Evolutionary conservation across 2,888 invertebrate genomes (phyloP).

Genomic region (Poecilus cupreus): DNA sequence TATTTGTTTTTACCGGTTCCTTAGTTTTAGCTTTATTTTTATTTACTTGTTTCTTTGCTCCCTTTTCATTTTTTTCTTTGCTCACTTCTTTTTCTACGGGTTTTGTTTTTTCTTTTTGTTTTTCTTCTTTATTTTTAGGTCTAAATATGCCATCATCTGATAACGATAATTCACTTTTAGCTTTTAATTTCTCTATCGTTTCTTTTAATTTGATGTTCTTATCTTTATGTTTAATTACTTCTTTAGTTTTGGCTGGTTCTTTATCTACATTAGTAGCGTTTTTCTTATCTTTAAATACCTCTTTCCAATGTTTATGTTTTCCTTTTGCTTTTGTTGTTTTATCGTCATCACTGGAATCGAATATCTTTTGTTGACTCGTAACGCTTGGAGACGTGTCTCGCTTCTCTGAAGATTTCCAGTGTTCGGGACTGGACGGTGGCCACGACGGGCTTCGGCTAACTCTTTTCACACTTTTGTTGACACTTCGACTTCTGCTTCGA

Average conservation of each 20-base stretch:
- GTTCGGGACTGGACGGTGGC: slow-evolving; percentile 69
- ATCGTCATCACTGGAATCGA: slow-evolving; percentile 64
- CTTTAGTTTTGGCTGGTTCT: slow-evolving; percentile 61
- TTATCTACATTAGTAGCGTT: slow-evolving; percentile 64
- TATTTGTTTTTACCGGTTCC: slow-evolving; percentile 62
- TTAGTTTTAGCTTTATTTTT: slow-evolving; percentile 65
- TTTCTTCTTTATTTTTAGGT: slow-evolving; percentile 63
- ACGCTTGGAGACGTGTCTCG: slow-evolving; percentile 66
- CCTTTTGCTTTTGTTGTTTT: slow-evolving; percentile 64
- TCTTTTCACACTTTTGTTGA: slow-evolving; percentile 63
- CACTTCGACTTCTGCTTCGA: slow-evolving; percentile 64
- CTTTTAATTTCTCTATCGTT: slow-evolving; percentile 80
- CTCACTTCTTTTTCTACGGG: slow-evolving; percentile 63
- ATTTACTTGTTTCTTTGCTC: slow-evolving; percentile 60
- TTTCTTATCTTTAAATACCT: slow-evolving; percentile 65
- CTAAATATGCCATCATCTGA: slow-evolving; percentile 54
- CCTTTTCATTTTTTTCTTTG: slow-evolving; percentile 65
- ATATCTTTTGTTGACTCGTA: slow-evolving; percentile 31
- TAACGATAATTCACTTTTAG: slow-evolving; percentile 77
- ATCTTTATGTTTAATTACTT: slow-evolving; percentile 66
- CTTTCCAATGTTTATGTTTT: slow-evolving; percentile 67
- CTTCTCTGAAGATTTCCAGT: slow-evolving; percentile 67
- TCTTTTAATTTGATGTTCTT: slow-evolving; percentile 71
- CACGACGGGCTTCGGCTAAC: slow-evolving; percentile 69
- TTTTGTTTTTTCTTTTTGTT: slow-evolving; percentile 59